Evolutionary conservation across 2,888 invertebrate genomes (phyloP), one percentile per base, ranked within the genome.

Genomic region (Volucella zonaria): DNA sequence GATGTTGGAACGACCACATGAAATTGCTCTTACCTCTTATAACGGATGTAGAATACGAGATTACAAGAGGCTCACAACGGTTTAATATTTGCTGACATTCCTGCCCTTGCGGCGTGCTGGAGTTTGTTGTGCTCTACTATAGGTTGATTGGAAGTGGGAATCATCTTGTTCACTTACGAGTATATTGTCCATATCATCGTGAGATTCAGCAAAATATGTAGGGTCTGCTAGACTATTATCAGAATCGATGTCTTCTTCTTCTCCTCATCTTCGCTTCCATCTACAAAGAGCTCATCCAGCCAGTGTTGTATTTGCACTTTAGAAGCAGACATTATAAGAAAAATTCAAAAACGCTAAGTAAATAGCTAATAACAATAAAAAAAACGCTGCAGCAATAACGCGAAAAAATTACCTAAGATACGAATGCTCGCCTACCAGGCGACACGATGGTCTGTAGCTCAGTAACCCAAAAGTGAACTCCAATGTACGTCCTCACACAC

Each of bases 61-160:
- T 51, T 51, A n/a, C 51, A 51, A 51, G 51, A 51, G 51, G 51
- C n/a, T 51, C 2, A 51, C 51, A 51, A 51, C 3, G 18, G 51
- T 51, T 51, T 14, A 51, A 2, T 23, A 23, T 23, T 51, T 51
- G 8, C 11, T 51, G 11, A 51, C 11, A 51, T 51, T 51, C 8
- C 51, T 51, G 0, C 23, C 18, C 1, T 18, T 51, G 18, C 18
- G 1, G 1, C 18, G 1, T 18, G n/a, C n/a, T n/a, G n/a, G 3
- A 12, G 51, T 23, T 11, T 8, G 3, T 51, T 12, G 10, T 4
- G 43, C 10, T 43, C 43, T 3, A 23, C 18, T 3, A 23, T n/a
- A 43, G 43, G 43, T 43, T 43, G 9, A 43, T 43, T 11, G 43
- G 2, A 51, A 51, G 51, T 12, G 2, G 2, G 11, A 11, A 51